Percentiles rank a stretch among this genome's conserved stretches.
Conservation (phyloP, 1,140 invertebrate species). For the Zaprionus capensis region DNA sequence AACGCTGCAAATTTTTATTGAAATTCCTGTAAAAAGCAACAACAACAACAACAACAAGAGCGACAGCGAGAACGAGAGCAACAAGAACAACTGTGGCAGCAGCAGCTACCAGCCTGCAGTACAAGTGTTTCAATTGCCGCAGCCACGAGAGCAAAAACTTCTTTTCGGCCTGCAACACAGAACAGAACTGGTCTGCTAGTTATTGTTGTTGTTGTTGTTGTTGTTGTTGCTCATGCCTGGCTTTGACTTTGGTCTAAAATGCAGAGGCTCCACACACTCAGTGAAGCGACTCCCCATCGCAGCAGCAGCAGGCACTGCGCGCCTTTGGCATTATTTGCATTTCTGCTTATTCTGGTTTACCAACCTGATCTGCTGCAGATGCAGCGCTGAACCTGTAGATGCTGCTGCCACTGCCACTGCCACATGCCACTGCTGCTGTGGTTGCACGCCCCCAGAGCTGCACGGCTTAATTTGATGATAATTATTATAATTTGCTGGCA, state of each 20-base stretch:
- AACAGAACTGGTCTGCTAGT: constrained; percentile 69
- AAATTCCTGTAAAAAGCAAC: constrained; percentile 76
- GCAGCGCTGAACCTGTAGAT: background rate
- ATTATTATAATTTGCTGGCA: constrained; percentile 75
- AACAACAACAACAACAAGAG: constrained; percentile 45
- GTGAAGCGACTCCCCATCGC: constrained; percentile 20
- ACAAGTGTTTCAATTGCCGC: constrained; percentile 80
- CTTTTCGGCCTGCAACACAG: constrained; percentile 63
- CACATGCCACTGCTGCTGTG: constrained; percentile 22
- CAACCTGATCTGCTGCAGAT: constrained; percentile 28
- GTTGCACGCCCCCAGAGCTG: constrained; percentile 46
- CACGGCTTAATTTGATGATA: constrained; percentile 47
- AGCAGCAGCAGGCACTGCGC: constrained; percentile 8
- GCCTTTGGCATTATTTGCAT: constrained; percentile 62
- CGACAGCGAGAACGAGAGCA: constrained; percentile 15
- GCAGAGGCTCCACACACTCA: constrained; percentile 45
- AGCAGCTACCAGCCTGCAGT: constrained; percentile 49
- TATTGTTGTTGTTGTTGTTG: constrained; percentile 41
- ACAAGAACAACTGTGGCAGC: constrained; percentile 35
- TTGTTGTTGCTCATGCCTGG: constrained; percentile 38
- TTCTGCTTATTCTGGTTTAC: constrained; percentile 53
- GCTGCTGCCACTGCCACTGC: background rate
- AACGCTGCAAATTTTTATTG: constrained; percentile 80
- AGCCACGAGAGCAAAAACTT: constrained; percentile 57
- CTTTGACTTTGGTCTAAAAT: constrained; percentile 77